Conservation (phyloP, 2,888 invertebrate species). For the Spialia ferax region DNA sequence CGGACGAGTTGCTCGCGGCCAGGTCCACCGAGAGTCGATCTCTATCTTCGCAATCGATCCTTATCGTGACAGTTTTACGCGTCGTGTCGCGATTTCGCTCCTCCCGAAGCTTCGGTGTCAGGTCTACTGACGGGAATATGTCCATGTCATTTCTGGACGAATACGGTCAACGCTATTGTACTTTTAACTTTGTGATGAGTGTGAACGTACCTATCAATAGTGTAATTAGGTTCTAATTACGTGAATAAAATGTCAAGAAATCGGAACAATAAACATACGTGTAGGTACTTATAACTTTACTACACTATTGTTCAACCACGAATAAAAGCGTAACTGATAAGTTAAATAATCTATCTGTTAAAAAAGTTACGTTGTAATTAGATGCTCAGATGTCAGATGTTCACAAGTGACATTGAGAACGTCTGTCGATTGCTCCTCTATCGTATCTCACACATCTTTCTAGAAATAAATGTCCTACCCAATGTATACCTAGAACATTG, state of each 20-base stretch:
- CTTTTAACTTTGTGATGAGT: not conserved
- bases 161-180: conserved; percentile 43
- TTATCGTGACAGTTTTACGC: conserved; percentile 83
- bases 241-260: too few species aligned
- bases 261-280: too few species aligned
- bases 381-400: not conserved
- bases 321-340: too few species aligned
- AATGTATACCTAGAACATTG: conserved; percentile 12
- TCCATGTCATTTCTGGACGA: conserved; percentile 46
- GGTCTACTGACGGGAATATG: conserved; percentile 49
- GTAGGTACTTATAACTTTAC: too few species aligned
- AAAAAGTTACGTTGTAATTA: not conserved
- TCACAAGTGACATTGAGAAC: not conserved
- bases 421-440: not conserved
- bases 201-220: too few species aligned
- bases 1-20: conserved; percentile 57
- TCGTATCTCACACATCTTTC: conserved; percentile 12
- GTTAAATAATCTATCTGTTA: not conserved
- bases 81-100: conserved; percentile 68
- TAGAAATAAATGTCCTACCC: conserved; percentile 31
- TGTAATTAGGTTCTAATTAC: too few species aligned
- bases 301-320: too few species aligned
- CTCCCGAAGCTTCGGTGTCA: conserved; percentile 56
- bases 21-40: conserved; percentile 67
- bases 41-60: conserved; percentile 75